Conservation (phyloP, 37 sponge, comb jelly and placozoan species). For the Mnemiopsis leidyi region DNA sequence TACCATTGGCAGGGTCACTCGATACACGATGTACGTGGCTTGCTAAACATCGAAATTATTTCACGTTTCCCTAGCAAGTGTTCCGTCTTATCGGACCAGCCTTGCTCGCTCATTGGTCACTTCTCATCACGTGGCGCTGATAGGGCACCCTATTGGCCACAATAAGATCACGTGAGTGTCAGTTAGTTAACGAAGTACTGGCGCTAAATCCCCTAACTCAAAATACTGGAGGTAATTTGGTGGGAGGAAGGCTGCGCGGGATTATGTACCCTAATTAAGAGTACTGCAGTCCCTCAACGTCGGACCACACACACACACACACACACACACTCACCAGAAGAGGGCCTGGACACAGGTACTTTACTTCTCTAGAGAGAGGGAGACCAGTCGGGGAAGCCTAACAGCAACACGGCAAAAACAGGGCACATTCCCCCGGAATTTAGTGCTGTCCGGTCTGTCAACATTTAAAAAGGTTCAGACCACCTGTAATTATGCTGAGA, state of each 20-base stretch:
- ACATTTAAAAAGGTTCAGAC: background rate
- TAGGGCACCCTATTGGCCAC: background rate
- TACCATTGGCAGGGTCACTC: background rate
- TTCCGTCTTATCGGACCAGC: background rate
- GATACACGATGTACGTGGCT: background rate
- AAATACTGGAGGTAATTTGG: slow-evolving; percentile 19
- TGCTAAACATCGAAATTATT: background rate
- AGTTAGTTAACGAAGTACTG: slow-evolving; percentile 37
- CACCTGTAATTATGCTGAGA: background rate
- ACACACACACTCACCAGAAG: too few relatives aligned
- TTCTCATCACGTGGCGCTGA: background rate
- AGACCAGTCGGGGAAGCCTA: background rate
- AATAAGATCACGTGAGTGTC: background rate
- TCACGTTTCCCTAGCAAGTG: background rate
- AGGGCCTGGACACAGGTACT: background rate
- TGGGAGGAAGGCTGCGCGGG: background rate
- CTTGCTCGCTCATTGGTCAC: background rate
- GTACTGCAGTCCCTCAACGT: background rate
- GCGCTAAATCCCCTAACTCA: slow-evolving; percentile 15
- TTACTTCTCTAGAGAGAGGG: too few relatives aligned
- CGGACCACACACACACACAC: background rate
- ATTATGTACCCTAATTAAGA: background rate
- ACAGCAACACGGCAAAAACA: background rate
- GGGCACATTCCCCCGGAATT: background rate
- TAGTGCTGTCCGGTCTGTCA: background rate